These are phyloP conservation scores for Lagothrix lagotricha DNA, from an alignment of 2,797 vertebrate genomes.

Conservation along the genomic window DNA sequence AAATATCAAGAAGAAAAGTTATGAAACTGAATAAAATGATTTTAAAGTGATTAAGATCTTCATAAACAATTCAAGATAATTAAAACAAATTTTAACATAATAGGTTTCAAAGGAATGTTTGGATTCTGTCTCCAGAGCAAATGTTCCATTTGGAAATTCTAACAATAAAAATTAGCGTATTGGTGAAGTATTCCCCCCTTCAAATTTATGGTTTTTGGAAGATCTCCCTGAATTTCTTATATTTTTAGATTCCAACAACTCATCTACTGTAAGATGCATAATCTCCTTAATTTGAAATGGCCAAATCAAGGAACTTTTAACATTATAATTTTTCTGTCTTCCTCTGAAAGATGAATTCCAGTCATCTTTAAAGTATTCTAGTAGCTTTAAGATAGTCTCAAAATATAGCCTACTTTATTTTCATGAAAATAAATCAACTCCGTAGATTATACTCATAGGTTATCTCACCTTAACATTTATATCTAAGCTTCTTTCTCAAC, in stretches of 20 bases:
- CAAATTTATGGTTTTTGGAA: background rate
- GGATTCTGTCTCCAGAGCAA: background rate
- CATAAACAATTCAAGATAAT: background rate
- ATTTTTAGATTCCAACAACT: background rate
- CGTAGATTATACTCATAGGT: background rate
- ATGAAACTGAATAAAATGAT: background rate
- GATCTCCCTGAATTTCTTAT: background rate
- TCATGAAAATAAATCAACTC: background rate
- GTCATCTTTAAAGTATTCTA: background rate
- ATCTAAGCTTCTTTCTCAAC: background rate
- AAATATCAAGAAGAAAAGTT: background rate
- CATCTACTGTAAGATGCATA: background rate
- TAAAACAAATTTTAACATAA: background rate
- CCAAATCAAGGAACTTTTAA: background rate
- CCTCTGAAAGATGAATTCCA: background rate
- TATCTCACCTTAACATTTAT: background rate
- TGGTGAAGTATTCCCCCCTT: background rate
- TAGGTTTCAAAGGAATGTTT: background rate
- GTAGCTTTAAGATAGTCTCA: background rate
- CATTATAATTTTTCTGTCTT: background rate
- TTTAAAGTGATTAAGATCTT: background rate
- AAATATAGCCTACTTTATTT: background rate
- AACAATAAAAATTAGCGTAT: background rate
- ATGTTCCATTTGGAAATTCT: background rate
- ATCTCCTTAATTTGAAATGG: background rate